Evolutionary conservation across 2,113 vertebrate genomes (phyloP), one percentile per base, ranked within the genome.

Genomic region (Leucopsar rothschildi): DNA sequence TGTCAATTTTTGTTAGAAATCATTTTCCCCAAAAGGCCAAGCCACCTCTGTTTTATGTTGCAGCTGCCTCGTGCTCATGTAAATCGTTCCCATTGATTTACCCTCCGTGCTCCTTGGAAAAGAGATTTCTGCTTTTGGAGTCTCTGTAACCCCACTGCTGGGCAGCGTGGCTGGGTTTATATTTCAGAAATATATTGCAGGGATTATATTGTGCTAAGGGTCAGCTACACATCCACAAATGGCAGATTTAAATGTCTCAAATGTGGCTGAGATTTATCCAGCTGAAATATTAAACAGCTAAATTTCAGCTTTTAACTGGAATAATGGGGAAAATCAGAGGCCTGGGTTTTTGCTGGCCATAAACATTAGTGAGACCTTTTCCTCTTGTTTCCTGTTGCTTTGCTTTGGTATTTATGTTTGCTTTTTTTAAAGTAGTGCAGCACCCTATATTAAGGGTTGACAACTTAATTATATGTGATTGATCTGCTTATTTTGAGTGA

Each of bases 391-490:
- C 82, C 82, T 70, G 80, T 94, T 24, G 28, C 71, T 94, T 96
- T 94, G 91, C 94, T 97, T 95, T 86, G 37, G 72, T 97, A 94
- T 97, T 96, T 97, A 92, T 70, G 90, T 97, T 95, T 97, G 37
- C 42, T 40, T 76, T 88, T 94, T 90, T 57, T 7, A 61, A 88
- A 80, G 61, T 42, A 88, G 70, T 93, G 24, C 55, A 96, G 93
- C 91, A 91, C 95, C 90, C 84, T 87, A 95, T 97, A 97, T 97
- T 96, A 96, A 95, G 86, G 93, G 84, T 65, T 97, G 96, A 95
- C 96, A 97, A 52, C 49, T 95, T 97, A 97, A 97, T 98, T 96
- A 94, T 71, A 80, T 11, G 70, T 97, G 97, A 97, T 97, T 97
- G 96, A 98, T 97, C 93, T 23, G 35, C 78, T 90, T 97, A 86